A percentile compares a stretch with the other conserved stretches of the same genome.
Conservation (phyloP, 2,888 invertebrate species). For the Macaria liturata region DNA sequence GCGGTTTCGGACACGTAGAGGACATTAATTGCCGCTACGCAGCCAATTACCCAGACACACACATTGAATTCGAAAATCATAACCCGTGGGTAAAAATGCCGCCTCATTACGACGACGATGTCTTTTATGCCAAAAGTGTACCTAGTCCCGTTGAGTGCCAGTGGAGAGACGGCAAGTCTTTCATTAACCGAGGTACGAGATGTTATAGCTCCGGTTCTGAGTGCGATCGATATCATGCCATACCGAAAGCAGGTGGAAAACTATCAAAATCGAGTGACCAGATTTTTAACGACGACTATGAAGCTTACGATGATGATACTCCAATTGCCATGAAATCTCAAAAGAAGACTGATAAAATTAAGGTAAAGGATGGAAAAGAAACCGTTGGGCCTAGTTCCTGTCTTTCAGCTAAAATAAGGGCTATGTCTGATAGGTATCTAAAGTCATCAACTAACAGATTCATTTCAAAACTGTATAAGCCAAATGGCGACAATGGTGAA, state of each 20-base stretch:
- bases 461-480: conserved; percentile 86
- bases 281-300: conserved; percentile 80
- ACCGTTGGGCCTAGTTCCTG: conserved; percentile 83
- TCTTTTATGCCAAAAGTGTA: conserved; percentile 68
- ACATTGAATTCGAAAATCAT: conserved; percentile 76
- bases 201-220: conserved; percentile 81
- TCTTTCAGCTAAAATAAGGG: conserved; percentile 86
- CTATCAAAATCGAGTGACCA: conserved; percentile 81
- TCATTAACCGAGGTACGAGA: conserved; percentile 68
- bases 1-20: conserved; percentile 76
- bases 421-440: conserved; percentile 89
- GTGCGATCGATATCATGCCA: conserved; percentile 73
- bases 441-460: conserved; percentile 87
- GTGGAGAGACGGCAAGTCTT: conserved; percentile 71
- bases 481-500: conserved; percentile 64
- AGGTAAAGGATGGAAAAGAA: conserved; percentile 72
- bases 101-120: conserved; percentile 75
- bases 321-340: conserved; percentile 61
- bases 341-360: conserved; percentile 79
- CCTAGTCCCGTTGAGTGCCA: conserved; percentile 64
- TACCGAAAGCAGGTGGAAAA: conserved; percentile 71
- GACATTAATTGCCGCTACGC: conserved; percentile 67
- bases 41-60: conserved; percentile 62
- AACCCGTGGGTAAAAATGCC: conserved; percentile 79
- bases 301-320: conserved; percentile 56